Base-by-base conservation (phyloP, 2,888 invertebrate genomes). In the Pachycephus smyrnensis region DNA sequence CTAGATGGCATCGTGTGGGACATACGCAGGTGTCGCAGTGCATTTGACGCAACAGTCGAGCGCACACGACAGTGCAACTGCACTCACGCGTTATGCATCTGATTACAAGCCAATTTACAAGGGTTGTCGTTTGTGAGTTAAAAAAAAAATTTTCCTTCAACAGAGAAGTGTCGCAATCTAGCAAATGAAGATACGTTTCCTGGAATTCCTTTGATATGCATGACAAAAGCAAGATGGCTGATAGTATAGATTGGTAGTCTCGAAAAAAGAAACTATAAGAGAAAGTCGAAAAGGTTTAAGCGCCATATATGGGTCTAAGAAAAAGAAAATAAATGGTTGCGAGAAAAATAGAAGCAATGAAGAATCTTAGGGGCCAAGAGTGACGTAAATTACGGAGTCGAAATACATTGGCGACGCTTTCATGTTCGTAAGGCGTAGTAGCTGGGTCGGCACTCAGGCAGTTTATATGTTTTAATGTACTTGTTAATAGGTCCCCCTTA, bases 401-500 rank as follows among this genome's bases (percentile, higher is more conserved):
- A 78, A 82, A 84, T 83, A 80, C 81, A 76, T 76, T 79, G 80
- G 77, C 78, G 76, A 80, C 79, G 82, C 79, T 73, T 40, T 15
- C 73, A 35, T 77, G 77, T 78, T 81, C 81, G 79, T 81, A 55
- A 23, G 55, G 55, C 55, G 55, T 55, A 55, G 55, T 55, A 55
- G 55, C 55, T 23, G 23, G 55, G 55, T 55, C 55, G 55, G 55
- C 55, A 55, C 55, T 55, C 55, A 55, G 55, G 82, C 81, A 80
- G 82, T 84, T 82, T 86, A 85, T 86, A 86, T 83, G 86, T 88
- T 89, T 89, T 86, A 88, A 89, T 89, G 88, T 84, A 86, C 86
- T 86, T 86, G 88, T 88, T 90, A 89, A 89, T 89, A 87, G 87
- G 82, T 84, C 80, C 82, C 35, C 83, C 82, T 87, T 85, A 84